Percentiles rank a stretch among this genome's conserved stretches.
Conservation (phyloP, 1,140 invertebrate species). For the Saccostrea echinata region DNA sequence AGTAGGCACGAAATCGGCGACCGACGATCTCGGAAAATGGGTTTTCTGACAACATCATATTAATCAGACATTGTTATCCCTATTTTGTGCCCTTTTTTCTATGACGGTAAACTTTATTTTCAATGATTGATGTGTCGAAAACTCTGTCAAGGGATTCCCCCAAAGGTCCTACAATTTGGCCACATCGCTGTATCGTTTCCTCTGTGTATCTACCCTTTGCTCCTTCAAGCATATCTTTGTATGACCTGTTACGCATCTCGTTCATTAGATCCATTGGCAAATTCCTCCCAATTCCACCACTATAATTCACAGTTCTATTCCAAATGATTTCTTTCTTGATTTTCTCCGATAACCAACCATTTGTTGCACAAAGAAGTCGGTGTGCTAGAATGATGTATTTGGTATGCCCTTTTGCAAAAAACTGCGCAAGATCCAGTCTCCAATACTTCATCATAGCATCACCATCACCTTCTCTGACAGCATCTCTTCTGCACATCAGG, state of each 20-base stretch:
- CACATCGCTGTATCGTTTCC: constrained; percentile 51
- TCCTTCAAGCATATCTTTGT: constrained; percentile 51
- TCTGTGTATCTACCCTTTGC: constrained; percentile 54
- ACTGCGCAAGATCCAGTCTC: too few relatives aligned
- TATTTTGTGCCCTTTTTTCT: neutral
- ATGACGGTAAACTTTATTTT: constrained; percentile 59
- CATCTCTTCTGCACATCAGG: too few relatives aligned
- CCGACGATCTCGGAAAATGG: too few relatives aligned
- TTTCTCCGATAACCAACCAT: too few relatives aligned
- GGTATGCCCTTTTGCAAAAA: neutral
- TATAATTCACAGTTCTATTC: constrained; percentile 58
- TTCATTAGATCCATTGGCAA: constrained; percentile 59
- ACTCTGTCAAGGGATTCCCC: constrained; percentile 51
- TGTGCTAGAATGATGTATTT: too few relatives aligned
- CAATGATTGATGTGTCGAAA: constrained; percentile 51
- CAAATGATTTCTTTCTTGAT: constrained; percentile 11
- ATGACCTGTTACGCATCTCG: constrained; percentile 56
- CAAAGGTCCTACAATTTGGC: constrained; percentile 54
- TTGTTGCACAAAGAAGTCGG: too few relatives aligned
- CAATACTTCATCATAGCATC: too few relatives aligned
- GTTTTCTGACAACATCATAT: too few relatives aligned
- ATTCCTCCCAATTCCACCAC: constrained; percentile 57
- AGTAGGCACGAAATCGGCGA: too few relatives aligned
- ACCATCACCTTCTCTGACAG: too few relatives aligned
- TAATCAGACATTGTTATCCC: too few relatives aligned